Percentiles rank a stretch among this genome's conserved stretches.
Evolutionary conservation across 2,113 vertebrate species (phyloP).

Genomic region (Pipra filicauda): DNA sequence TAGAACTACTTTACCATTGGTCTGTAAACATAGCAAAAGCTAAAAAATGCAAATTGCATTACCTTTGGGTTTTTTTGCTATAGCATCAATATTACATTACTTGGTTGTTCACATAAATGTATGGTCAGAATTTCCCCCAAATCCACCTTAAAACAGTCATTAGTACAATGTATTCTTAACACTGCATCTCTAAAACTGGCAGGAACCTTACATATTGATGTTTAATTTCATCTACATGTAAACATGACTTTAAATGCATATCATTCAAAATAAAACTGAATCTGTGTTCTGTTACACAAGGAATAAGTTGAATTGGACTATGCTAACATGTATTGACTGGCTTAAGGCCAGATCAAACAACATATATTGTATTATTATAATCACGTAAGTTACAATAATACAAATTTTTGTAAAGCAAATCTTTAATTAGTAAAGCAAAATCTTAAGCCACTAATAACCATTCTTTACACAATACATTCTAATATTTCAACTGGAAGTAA

Average conservation of each 20-base stretch:
- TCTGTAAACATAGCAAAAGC: not conserved
- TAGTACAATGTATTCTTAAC: not conserved
- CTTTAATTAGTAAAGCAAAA: not conserved
- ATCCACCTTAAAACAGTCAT: not conserved
- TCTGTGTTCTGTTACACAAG: not conserved
- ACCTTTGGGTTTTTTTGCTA: rapidly evolving
- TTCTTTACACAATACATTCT: not conserved
- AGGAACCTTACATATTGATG: not conserved
- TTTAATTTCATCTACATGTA: not conserved
- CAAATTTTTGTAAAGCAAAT: not conserved
- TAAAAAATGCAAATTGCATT: not conserved
- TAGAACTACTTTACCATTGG: not conserved
- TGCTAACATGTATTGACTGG: not conserved
- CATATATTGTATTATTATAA: not conserved
- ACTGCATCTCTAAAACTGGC: not conserved
- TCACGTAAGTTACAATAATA: not conserved
- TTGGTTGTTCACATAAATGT: not conserved
- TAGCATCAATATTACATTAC: not conserved
- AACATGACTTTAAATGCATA: not conserved
- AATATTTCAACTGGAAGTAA: not conserved
- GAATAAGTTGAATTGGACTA: not conserved
- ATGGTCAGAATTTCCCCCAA: not conserved
- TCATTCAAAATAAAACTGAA: not conserved
- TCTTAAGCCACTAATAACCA: not conserved
- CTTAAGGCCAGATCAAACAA: not conserved